These are phyloP conservation scores for Selenia dentaria DNA, from an alignment of 2,888 invertebrate genomes.

Conservation along the genomic window DNA sequence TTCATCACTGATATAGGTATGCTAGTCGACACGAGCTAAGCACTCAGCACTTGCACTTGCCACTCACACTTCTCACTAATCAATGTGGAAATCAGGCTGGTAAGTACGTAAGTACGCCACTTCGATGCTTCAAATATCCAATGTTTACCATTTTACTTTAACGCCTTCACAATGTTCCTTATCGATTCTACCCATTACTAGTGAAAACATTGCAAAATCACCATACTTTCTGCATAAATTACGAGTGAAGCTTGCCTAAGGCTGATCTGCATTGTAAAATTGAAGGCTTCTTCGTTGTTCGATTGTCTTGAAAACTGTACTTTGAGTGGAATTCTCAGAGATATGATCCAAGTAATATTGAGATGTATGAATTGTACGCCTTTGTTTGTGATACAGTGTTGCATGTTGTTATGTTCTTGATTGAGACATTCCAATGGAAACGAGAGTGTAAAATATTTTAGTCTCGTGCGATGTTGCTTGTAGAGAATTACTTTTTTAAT, in stretches of 20 bases:
- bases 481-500: too few species aligned
- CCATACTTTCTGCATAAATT: not conserved
- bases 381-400: not conserved
- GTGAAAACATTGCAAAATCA: not conserved
- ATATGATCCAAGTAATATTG: not conserved
- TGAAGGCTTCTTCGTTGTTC: not conserved
- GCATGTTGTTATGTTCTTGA: not conserved
- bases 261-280: not conserved
- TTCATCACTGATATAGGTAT: too few species aligned
- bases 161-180: too few species aligned
- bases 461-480: too few species aligned
- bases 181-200: not conserved
- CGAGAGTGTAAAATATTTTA: not conserved
- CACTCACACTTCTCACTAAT: too few species aligned
- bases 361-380: not conserved
- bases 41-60: too few species aligned
- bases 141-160: too few species aligned
- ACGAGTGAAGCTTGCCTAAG: not conserved
- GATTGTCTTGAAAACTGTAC: not conserved
- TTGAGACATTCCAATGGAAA: not conserved
- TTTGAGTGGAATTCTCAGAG: not conserved
- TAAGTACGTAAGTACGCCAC: too few species aligned
- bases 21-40: too few species aligned
- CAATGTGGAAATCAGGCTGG: too few species aligned
- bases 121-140: too few species aligned